A percentile compares a stretch with the other conserved stretches of the same genome.
Conservation (phyloP, 1,140 invertebrate genomes). For the Ridgeia piscesae region DNA sequence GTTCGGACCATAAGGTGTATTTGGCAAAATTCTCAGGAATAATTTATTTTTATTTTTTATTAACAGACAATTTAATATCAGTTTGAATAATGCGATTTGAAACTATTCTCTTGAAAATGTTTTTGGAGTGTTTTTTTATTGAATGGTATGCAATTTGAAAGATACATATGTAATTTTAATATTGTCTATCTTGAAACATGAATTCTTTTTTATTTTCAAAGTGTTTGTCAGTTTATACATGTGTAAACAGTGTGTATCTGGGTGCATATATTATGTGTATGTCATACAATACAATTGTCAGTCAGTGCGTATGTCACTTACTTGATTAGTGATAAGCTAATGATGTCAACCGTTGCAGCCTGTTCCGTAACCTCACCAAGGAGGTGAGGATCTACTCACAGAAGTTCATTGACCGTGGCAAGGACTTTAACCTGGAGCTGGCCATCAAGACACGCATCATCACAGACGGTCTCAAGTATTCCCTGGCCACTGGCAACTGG, state of each 20-base stretch:
- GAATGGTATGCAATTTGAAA: not conserved
- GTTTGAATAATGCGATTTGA: too few species aligned
- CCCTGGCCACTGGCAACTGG: slow-evolving; percentile 98
- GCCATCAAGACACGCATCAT: slow-evolving; percentile 98
- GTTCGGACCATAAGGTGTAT: too few species aligned
- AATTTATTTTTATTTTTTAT: too few species aligned
- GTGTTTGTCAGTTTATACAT: too few species aligned
- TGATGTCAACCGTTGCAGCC: slow-evolving; percentile 35
- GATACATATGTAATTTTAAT: too few species aligned
- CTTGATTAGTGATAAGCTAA: too few species aligned
- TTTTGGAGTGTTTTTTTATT: too few species aligned
- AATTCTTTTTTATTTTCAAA: too few species aligned
- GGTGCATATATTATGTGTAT: not conserved
- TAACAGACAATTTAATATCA: too few species aligned
- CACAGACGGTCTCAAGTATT: slow-evolving; percentile 96
- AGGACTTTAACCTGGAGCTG: slow-evolving; percentile 96
- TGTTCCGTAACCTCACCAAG: slow-evolving; percentile 57
- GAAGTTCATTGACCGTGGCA: slow-evolving; percentile 97
- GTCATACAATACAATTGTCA: not conserved
- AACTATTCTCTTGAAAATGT: too few species aligned
- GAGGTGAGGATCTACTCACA: slow-evolving; percentile 93
- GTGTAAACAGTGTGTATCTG: not conserved
- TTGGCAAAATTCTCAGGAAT: too few species aligned
- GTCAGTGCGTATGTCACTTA: not conserved
- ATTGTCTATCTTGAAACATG: too few species aligned